Evolutionary conservation across 2,888 invertebrate species (phyloP).

Genomic region (Leucozona laternaria): DNA sequence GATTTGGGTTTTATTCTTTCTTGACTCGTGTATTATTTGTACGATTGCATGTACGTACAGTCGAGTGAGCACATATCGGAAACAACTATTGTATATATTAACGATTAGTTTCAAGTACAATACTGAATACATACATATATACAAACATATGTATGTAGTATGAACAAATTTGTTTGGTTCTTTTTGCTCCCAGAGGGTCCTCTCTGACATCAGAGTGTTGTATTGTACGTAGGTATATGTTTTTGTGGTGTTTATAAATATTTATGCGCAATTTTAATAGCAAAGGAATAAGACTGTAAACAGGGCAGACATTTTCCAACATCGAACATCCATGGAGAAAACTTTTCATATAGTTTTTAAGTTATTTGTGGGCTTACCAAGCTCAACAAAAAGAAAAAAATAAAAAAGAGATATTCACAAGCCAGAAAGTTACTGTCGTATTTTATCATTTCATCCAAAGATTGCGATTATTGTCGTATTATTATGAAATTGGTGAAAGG

Average conservation of each 20-base stretch:
- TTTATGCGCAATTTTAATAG: slow-evolving; percentile 67
- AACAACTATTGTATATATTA: slow-evolving; percentile 74
- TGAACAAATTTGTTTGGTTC: not conserved
- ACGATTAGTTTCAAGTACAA: slow-evolving; percentile 64
- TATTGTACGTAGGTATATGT: too few relatives aligned
- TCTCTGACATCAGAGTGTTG: slow-evolving; percentile 22
- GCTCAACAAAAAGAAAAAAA: not conserved
- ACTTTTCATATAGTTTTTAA: slow-evolving; percentile 54
- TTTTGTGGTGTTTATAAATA: slow-evolving; percentile 69
- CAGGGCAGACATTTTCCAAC: slow-evolving; percentile 55
- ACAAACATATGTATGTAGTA: not conserved
- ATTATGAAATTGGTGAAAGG: slow-evolving; percentile 14
- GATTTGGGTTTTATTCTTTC: slow-evolving; percentile 69
- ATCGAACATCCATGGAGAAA: slow-evolving; percentile 42
- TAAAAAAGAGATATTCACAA: not conserved
- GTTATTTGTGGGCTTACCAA: slow-evolving; percentile 14
- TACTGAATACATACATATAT: not conserved
- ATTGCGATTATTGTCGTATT: not conserved
- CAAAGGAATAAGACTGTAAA: slow-evolving; percentile 64
- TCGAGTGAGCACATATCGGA: slow-evolving; percentile 69
- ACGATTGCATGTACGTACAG: slow-evolving; percentile 54
- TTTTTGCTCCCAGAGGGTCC: slow-evolving; percentile 43
- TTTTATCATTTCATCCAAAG: slow-evolving; percentile 3
- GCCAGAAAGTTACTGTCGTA: not conserved
- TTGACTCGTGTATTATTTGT: slow-evolving; percentile 54